Evolutionary conservation across 2,113 vertebrate genomes (phyloP).

Genomic region (Atractosteus spatula): DNA sequence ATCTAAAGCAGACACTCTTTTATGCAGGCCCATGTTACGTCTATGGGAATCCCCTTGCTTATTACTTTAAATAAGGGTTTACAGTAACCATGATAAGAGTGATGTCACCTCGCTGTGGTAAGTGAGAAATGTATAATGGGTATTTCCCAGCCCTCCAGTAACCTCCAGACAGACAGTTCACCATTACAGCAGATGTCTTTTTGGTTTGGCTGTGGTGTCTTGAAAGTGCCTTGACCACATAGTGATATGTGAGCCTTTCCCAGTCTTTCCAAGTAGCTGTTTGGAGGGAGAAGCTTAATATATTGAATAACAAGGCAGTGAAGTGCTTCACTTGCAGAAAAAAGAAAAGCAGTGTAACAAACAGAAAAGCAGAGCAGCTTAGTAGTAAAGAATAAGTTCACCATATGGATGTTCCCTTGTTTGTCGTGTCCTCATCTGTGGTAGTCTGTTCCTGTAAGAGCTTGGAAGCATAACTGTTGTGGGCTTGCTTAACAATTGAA

Average conservation of each 20-base stretch:
- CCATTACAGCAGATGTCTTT: constrained; percentile 19
- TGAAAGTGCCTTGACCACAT: constrained; percentile 22
- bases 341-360: background rate
- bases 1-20: too few relatives aligned
- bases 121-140: background rate
- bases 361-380: background rate
- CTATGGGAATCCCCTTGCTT: background rate
- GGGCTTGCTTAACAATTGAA: too few relatives aligned
- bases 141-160: constrained; percentile 30
- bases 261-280: constrained; percentile 11
- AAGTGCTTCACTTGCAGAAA: background rate
- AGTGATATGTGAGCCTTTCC: constrained; percentile 17
- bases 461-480: too few relatives aligned
- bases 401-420: background rate
- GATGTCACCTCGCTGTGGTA: constrained; percentile 10
- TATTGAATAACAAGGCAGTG: constrained; percentile 6
- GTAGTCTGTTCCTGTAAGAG: background rate
- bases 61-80: background rate
- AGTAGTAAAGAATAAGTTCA: background rate
- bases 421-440: background rate
- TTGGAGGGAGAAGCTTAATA: background rate
- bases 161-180: constrained; percentile 26
- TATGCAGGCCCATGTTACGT: too few relatives aligned
- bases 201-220: constrained; percentile 29
- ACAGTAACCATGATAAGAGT: constrained; percentile 8